Percentiles rank a stretch among this genome's conserved stretches.
These are phyloP conservation scores for Ariolimax columbianus DNA, from an alignment of 2,888 invertebrate genomes.

Conservation along the genomic window DNA sequence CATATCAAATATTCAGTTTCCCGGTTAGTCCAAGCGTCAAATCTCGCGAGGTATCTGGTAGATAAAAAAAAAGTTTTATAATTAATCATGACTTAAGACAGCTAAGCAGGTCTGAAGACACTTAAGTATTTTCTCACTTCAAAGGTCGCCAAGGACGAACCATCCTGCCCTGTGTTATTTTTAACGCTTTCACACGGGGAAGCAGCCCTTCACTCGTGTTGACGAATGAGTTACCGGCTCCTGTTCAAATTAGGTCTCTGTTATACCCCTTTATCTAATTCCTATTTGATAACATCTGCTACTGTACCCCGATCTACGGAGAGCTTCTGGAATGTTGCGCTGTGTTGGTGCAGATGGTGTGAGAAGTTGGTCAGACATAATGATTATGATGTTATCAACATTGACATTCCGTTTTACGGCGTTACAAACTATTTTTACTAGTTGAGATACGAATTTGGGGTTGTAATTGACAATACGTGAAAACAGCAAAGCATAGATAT, in stretches of 20 bases:
- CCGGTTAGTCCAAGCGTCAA: no score
- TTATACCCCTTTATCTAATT: conserved; percentile 5
- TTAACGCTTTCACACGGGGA: neutral
- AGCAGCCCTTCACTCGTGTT: neutral
- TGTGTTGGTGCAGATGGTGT: neutral
- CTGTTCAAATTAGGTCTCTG: conserved; percentile 26
- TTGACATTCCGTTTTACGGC: no score
- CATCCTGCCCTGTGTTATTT: neutral
- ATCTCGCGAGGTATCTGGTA: neutral
- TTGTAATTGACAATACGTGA: no score
- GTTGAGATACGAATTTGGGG: no score
- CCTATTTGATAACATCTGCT: neutral
- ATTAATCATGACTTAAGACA: conserved; percentile 33
- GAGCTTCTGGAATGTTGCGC: no score
- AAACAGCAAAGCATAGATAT: no score
- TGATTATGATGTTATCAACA: neutral
- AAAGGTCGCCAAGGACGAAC: conserved; percentile 28
- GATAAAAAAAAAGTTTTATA: neutral
- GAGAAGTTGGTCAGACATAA: neutral
- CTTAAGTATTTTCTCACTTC: conserved; percentile 8
- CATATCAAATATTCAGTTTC: no score
- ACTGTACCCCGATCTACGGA: neutral
- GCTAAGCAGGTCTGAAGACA: neutral
- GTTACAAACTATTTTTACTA: no score
- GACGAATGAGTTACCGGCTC: conserved; percentile 3